Base-by-base conservation (phyloP, 1,140 invertebrate genomes). In the Pseudomyrmex concolor region DNA sequence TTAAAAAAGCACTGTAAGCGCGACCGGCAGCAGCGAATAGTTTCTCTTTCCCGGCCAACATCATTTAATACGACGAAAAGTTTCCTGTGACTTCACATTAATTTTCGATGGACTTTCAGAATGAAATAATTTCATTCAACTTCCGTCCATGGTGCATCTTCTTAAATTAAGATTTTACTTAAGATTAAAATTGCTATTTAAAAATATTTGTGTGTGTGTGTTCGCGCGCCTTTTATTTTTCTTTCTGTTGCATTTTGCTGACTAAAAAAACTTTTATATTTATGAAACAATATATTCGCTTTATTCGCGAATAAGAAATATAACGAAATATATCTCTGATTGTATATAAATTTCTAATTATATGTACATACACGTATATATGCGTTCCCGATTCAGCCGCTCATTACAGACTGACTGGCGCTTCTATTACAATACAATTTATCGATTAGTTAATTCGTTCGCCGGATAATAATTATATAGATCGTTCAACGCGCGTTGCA, bases 391-490 rank as follows among this genome's bases (percentile, higher is more conserved):
- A 71, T 77, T 77, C 62, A 77, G 15, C 34, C 25, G 64, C 45
- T 80, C 54, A 59, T 70, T 80, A 70, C 54, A 34, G 55, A 71
- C 55, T 60, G 66, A 57, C 54, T 59, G 51, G 45, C 66, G 59
- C 60, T 71, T 71, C 66, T 71, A 34, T 34, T 34, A 59, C 76
- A 59, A 80, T 59, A 50, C 54, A 60, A 80, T 71, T 80, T 80
- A 80, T 71, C n/a, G 76, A 68, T 80, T 80, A 80, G 76, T 80
- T 80, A 80, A 80, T 80, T 71, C 43, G 66, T 70, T 80, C n/a
- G 66, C 55, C 54, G 64, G 17, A 2, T 48, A 78, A 78, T 66
- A 80, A 80, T 59, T 71, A 59, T 80, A 71, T 80, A 80, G 59
- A 71, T 71, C 54, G 48, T 70, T 71, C 76, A 70, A 48, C 25